These are phyloP conservation scores for Diaphora mendica DNA, from an alignment of 2,888 invertebrate genomes.

Conservation along the genomic window DNA sequence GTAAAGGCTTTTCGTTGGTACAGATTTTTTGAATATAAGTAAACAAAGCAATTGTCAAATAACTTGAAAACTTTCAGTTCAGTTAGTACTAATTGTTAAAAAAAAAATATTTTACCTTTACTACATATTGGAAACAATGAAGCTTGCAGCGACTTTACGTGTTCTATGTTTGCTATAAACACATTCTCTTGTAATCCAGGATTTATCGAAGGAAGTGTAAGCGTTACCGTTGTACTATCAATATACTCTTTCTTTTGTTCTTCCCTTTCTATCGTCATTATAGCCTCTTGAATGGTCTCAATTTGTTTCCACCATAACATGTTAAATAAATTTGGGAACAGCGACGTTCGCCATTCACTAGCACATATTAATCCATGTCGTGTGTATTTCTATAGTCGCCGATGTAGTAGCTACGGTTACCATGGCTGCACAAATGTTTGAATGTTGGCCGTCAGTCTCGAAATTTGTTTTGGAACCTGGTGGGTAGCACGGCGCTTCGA, in stretches of 20 bases:
- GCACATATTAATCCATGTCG: slow-evolving; percentile 58
- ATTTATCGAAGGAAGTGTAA: slow-evolving; percentile 73
- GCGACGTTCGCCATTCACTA: slow-evolving; percentile 58
- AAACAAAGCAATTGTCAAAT: neutral
- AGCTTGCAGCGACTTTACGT: slow-evolving; percentile 89
- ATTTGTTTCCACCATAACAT: slow-evolving; percentile 86
- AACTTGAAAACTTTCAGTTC: neutral
- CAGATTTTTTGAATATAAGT: neutral
- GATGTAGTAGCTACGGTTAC: slow-evolving; percentile 64
- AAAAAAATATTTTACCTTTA: slow-evolving; percentile 71
- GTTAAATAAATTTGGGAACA: slow-evolving; percentile 58
- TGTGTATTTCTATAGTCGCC: slow-evolving; percentile 55
- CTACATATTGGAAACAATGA: slow-evolving; percentile 88
- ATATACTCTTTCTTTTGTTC: slow-evolving; percentile 73
- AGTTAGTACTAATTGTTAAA: neutral
- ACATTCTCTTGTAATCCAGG: slow-evolving; percentile 77
- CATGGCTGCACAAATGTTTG: slow-evolving; percentile 74
- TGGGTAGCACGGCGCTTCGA: slow-evolving; percentile 72
- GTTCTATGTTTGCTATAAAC: slow-evolving; percentile 79
- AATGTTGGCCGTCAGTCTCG: slow-evolving; percentile 53
- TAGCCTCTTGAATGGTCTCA: slow-evolving; percentile 70
- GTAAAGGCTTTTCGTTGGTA: neutral
- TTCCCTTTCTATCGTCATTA: slow-evolving; percentile 78
- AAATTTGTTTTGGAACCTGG: slow-evolving; percentile 60
- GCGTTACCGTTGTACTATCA: slow-evolving; percentile 73